These are phyloP conservation scores for Microcebus ravelobensis DNA, from an alignment of 2,113 vertebrate species.

Conservation along the genomic window DNA sequence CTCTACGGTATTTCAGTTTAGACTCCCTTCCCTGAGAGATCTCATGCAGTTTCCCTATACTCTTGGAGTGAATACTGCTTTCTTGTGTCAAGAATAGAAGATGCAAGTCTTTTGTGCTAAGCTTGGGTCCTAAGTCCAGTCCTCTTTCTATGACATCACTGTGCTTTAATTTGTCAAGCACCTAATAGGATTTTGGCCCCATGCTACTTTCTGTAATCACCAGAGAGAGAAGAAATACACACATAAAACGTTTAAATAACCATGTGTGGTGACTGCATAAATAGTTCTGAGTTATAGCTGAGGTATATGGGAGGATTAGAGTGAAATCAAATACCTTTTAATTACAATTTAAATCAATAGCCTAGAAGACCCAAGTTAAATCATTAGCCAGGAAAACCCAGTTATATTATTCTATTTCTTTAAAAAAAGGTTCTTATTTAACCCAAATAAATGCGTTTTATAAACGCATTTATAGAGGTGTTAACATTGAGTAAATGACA, in stretches of 20 bases:
- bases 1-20: conserved; percentile 17
- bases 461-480: background rate
- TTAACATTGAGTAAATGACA: conserved; percentile 47
- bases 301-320: conserved; percentile 59
- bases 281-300: conserved; percentile 51
- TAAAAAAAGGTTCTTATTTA: background rate
- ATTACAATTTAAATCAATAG: conserved; percentile 74
- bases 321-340: conserved; percentile 69
- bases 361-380: conserved; percentile 50
- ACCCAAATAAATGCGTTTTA: conserved; percentile 37
- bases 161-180: conserved; percentile 40
- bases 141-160: background rate
- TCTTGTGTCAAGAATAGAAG: background rate
- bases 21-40: conserved; percentile 3
- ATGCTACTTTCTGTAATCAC: conserved; percentile 31
- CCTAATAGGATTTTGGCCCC: conserved; percentile 37
- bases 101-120: background rate
- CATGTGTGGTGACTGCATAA: conserved; percentile 44
- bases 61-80: conserved; percentile 16
- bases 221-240: conserved; percentile 45
- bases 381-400: conserved; percentile 59
- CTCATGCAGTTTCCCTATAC: background rate
- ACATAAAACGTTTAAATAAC: conserved; percentile 62
- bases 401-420: conserved; percentile 34
- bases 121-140: background rate